Evolutionary conservation across 1,140 invertebrate species (phyloP).

Genomic region (Cydia amplana): DNA sequence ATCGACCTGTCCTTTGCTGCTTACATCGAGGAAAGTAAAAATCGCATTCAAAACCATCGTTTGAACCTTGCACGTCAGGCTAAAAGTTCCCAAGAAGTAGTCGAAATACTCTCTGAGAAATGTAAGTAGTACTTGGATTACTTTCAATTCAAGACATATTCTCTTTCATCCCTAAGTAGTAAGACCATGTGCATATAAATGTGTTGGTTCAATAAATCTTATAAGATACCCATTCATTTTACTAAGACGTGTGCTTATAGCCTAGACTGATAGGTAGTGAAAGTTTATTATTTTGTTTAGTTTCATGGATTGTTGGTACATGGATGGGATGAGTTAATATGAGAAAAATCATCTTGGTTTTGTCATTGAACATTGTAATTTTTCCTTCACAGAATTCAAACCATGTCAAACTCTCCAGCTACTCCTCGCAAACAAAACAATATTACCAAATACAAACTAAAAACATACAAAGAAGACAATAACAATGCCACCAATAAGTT

Average conservation of each 20-base stretch:
- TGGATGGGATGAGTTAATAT: neutral
- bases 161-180: too few species aligned
- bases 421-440: conserved; percentile 45
- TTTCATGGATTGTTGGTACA: too few species aligned
- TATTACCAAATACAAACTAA: conserved; percentile 37
- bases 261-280: too few species aligned
- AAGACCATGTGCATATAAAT: too few species aligned
- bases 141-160: neutral
- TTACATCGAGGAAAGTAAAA: conserved; percentile 74
- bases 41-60: conserved; percentile 57
- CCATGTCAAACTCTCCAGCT: conserved; percentile 55
- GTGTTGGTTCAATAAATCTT: neutral
- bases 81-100: conserved; percentile 64
- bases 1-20: conserved; percentile 68
- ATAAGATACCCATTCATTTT: neutral
- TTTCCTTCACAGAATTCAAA: conserved; percentile 41
- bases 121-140: conserved; percentile 55
- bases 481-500: conserved; percentile 48
- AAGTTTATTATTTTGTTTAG: too few species aligned
- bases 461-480: conserved; percentile 43
- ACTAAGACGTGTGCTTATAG: neutral
- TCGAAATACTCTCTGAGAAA: conserved; percentile 63
- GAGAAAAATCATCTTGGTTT: neutral
- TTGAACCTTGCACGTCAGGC: conserved; percentile 62
- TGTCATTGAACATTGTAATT: neutral